These are phyloP conservation scores for Zosterops hypoxanthus DNA, from an alignment of 2,113 vertebrate genomes.

Conservation along the genomic window DNA sequence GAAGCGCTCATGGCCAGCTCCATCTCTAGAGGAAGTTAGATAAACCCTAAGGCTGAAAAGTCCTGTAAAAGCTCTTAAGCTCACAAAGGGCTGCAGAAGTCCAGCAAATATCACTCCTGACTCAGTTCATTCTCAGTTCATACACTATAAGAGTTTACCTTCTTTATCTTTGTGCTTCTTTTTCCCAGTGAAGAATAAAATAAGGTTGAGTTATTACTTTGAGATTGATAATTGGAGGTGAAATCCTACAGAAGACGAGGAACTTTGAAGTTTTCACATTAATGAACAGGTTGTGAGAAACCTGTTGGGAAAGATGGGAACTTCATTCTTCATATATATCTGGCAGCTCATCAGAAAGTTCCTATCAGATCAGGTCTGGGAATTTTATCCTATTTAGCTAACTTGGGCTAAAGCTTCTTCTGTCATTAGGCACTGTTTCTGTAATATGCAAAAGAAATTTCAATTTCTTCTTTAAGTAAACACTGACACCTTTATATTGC, in stretches of 20 bases:
- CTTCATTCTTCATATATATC: not conserved
- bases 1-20: not conserved
- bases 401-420: not conserved
- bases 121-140: not conserved
- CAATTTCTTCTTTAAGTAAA: not conserved
- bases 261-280: not conserved
- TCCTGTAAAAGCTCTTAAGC: not conserved
- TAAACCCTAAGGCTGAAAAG: not conserved
- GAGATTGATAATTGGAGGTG: not conserved
- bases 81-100: not conserved
- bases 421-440: not conserved
- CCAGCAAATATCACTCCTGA: not conserved
- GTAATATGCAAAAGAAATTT: not conserved
- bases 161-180: not conserved
- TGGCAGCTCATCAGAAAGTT: constrained; percentile 1
- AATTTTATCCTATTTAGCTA: not conserved
- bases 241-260: not conserved
- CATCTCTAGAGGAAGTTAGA: not conserved
- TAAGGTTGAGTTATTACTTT: not conserved
- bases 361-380: not conserved
- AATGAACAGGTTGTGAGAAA: not conserved
- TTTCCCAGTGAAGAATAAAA: not conserved
- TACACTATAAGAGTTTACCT: not conserved
- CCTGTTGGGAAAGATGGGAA: not conserved
- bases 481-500: not conserved